phyloP scores from a whole-genome alignment of 2,113 vertebrate species.

The Drymodes brunneopygia region DNA sequence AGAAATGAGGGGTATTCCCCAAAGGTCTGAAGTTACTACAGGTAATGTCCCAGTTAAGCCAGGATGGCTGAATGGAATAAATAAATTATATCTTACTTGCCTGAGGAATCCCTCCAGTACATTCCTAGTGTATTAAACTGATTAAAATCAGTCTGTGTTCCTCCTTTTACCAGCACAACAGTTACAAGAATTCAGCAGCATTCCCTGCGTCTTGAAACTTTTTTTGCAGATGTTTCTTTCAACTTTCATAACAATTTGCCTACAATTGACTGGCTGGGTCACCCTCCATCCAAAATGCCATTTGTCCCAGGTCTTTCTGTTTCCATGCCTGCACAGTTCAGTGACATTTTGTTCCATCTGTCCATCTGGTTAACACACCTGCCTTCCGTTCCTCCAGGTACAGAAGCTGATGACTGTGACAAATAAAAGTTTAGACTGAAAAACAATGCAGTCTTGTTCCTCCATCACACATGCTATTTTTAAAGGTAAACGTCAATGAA shows the following conservation, averaged over 20 bases:
- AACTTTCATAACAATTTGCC: not conserved
- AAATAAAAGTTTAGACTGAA: conserved; percentile 1
- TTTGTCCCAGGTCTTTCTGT: not conserved
- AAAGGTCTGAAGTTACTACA: not conserved
- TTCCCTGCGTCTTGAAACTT: not conserved
- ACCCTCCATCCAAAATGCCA: not conserved
- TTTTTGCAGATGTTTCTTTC: not conserved
- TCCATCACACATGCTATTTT: not conserved
- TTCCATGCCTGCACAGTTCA: not conserved
- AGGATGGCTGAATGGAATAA: not conserved
- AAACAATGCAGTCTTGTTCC: not conserved
- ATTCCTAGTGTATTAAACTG: not conserved
- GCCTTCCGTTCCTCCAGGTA: conserved; percentile 6
- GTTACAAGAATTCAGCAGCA: not conserved
- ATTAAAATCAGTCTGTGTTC: not conserved
- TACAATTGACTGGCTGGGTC: not conserved
- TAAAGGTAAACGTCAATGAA: not conserved
- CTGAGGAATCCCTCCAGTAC: not conserved
- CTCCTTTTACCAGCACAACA: not conserved
- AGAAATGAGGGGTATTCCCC: not conserved
- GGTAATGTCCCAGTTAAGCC: not conserved
- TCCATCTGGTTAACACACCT: conserved; percentile 57
- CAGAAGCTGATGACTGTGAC: conserved; percentile 27
- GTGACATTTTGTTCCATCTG: conserved; percentile 44
- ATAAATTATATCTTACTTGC: not conserved